phyloP scores from a whole-genome alignment of 2,113 vertebrate species.

The Cavia porcellus region DNA sequence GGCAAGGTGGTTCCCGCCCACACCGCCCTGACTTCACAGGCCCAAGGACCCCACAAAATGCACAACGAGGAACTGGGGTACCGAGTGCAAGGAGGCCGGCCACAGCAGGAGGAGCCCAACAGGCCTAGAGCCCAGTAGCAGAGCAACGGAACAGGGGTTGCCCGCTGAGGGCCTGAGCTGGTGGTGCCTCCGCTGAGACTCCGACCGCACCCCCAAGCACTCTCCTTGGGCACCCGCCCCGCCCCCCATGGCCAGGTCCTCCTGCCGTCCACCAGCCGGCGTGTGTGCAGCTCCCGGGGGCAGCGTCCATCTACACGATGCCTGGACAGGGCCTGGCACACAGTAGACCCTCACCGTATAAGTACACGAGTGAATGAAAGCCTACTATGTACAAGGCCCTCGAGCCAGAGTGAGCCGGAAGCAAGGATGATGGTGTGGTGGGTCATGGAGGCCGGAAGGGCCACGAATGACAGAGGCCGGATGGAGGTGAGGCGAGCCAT shows the following conservation, averaged over 20 bases:
- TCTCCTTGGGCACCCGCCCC: too few species aligned
- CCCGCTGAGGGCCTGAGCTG: neutral
- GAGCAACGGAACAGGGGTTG: fast-evolving
- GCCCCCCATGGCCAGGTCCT: neutral
- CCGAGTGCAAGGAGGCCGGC: neutral
- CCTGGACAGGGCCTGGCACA: constrained; percentile 81
- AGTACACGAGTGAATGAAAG: constrained; percentile 81
- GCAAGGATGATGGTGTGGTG: constrained; percentile 48
- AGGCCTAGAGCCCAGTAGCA: neutral
- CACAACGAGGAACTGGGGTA: neutral
- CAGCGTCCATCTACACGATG: constrained; percentile 65
- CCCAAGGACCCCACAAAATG: neutral
- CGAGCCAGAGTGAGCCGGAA: constrained; percentile 72
- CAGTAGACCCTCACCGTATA: constrained; percentile 80
- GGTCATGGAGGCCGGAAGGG: constrained; percentile 15
- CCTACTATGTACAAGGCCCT: constrained; percentile 84
- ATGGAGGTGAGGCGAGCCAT: neutral
- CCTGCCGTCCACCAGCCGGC: neutral
- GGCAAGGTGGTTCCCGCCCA: neutral
- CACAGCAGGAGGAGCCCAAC: too few species aligned
- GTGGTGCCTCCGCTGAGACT: neutral
- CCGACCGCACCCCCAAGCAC: neutral
- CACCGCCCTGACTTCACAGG: neutral
- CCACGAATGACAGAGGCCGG: constrained; percentile 33
- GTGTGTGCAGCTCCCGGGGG: constrained; percentile 4